Percentiles rank a stretch among this genome's conserved stretches.
Evolutionary conservation across 2,888 invertebrate species (phyloP).

Genomic region (Chrysotoxum bicinctum): DNA sequence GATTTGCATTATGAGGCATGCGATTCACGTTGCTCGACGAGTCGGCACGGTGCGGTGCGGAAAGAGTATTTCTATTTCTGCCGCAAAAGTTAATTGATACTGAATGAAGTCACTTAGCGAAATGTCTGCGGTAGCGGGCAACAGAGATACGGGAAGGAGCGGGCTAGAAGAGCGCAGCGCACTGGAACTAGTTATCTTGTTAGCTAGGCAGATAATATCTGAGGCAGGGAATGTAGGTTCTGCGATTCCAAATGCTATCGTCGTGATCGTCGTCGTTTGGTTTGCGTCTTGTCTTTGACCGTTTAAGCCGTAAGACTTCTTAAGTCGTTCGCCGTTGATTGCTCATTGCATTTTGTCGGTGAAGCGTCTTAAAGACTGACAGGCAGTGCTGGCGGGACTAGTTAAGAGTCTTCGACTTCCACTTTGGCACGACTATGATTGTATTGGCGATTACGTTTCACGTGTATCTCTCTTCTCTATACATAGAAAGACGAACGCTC

Average conservation of each 20-base stretch:
- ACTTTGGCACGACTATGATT: background rate
- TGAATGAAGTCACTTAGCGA: slow-evolving; percentile 81
- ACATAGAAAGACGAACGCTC: background rate
- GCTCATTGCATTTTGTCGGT: slow-evolving; percentile 70
- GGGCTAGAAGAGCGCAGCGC: slow-evolving; percentile 60
- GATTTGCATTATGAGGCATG: slow-evolving; percentile 43
- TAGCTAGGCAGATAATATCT: slow-evolving; percentile 37
- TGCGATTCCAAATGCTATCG: slow-evolving; percentile 35
- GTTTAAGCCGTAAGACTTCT: slow-evolving; percentile 64
- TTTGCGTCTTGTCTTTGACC: slow-evolving; percentile 45
- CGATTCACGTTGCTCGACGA: background rate
- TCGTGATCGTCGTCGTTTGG: slow-evolving; percentile 21
- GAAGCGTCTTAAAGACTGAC: slow-evolving; percentile 66
- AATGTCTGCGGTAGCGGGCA: slow-evolving; percentile 74
- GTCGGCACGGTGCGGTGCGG: background rate
- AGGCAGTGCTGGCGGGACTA: slow-evolving; percentile 24
- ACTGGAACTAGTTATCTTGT: slow-evolving; percentile 63
- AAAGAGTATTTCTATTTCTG: slow-evolving; percentile 62
- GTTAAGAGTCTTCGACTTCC: slow-evolving; percentile 18
- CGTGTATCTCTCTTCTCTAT: background rate
- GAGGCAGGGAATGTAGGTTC: slow-evolving; percentile 43
- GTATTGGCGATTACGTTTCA: slow-evolving; percentile 41
- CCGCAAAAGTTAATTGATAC: slow-evolving; percentile 79
- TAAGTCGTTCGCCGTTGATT: slow-evolving; percentile 70
- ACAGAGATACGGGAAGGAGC: slow-evolving; percentile 46